Conservation (phyloP, 2,888 invertebrate species). For the Acrobeloides nanus region DNA sequence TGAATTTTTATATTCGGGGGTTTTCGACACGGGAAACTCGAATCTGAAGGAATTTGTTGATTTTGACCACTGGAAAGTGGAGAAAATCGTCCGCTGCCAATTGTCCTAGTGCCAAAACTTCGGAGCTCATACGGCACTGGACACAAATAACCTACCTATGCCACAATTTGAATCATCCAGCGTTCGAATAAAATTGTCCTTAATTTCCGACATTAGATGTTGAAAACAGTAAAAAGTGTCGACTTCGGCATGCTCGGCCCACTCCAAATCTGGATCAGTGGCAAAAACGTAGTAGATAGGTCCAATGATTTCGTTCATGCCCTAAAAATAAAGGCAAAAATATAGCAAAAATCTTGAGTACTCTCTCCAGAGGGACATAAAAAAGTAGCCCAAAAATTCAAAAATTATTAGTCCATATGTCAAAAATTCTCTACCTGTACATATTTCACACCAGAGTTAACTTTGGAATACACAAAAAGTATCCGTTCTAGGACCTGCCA, state of each 20-base stretch:
- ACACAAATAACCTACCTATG: conserved; percentile 32
- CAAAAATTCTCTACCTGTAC: conserved; percentile 56
- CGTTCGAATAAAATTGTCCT: conserved; percentile 86
- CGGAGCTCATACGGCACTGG: no score
- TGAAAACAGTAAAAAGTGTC: conserved; percentile 98
- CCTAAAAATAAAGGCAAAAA: conserved; percentile 61
- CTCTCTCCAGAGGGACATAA: no score
- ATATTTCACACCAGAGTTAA: conserved; percentile 87
- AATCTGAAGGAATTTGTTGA: no score
- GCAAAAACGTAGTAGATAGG: conserved; percentile 93
- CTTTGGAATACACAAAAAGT: conserved; percentile 89
- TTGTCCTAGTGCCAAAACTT: no score
- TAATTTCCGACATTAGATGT: conserved; percentile 90
- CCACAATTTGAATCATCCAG: conserved; percentile 65
- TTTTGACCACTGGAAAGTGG: no score
- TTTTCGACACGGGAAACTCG: no score
- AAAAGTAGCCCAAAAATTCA: background rate
- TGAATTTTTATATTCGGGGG: no score
- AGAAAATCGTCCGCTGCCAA: no score
- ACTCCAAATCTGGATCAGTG: conserved; percentile 72
- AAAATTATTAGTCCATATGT: background rate
- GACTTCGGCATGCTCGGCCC: conserved; percentile 85
- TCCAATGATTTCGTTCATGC: conserved; percentile 98
- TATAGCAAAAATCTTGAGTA: background rate
- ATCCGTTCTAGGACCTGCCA: conserved; percentile 89